Percentiles rank a stretch among this genome's conserved stretches.
Evolutionary conservation across 2,888 invertebrate genomes (phyloP).

Genomic region (Rapana venosa): DNA sequence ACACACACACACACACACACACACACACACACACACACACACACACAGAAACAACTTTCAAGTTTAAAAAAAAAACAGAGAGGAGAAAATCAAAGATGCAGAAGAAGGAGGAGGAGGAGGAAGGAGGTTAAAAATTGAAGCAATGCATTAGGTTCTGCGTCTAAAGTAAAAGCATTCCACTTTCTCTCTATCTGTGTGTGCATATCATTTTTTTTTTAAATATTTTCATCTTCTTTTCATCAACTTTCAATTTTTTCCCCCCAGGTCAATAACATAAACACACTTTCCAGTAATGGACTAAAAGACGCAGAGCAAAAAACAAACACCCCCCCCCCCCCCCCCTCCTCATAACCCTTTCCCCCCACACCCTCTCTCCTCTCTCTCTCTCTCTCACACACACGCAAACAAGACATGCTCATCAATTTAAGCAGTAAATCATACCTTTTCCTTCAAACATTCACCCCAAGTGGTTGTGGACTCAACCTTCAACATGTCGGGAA

Average conservation of each 20-base stretch:
- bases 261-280: background rate
- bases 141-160: constrained; percentile 36
- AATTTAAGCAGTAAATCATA: constrained; percentile 29
- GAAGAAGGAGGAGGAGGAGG: background rate
- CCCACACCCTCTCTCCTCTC: no score
- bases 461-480: constrained; percentile 9
- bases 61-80: background rate
- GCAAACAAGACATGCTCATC: background rate
- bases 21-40: background rate
- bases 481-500: background rate
- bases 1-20: background rate
- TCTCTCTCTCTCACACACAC: no score
- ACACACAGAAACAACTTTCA: background rate
- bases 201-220: background rate
- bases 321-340: no score
- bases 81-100: background rate
- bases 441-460: constrained; percentile 8
- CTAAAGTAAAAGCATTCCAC: constrained; percentile 25
- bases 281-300: constrained; percentile 21
- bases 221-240: background rate
- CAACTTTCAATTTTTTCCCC: background rate
- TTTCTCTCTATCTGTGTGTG: background rate
- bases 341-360: no score
- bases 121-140: constrained; percentile 1
- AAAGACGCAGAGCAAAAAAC: background rate